These are phyloP conservation scores for Carettochelys insculpta DNA, from an alignment of 2,113 vertebrate genomes.

Conservation along the genomic window DNA sequence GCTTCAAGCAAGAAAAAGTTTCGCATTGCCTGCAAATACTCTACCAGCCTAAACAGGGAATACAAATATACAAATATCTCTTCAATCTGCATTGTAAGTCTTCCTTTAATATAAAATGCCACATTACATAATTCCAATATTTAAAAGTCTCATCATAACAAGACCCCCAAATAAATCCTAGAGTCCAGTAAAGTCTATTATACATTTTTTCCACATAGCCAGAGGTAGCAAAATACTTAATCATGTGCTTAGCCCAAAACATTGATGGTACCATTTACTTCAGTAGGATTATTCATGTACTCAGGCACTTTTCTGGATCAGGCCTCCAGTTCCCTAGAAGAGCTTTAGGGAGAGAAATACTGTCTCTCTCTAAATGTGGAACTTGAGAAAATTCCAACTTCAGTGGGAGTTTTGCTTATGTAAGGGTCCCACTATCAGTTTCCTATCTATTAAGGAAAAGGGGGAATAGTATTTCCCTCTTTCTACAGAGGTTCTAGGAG, in stretches of 20 bases:
- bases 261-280: background rate
- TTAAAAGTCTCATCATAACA: background rate
- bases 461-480: background rate
- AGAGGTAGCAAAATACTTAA: background rate
- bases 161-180: background rate
- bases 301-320: background rate
- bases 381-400: background rate
- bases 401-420: background rate
- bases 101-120: background rate
- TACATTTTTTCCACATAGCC: background rate
- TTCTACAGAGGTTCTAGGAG: fast-evolving
- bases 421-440: background rate
- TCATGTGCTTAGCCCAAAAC: background rate
- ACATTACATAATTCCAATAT: background rate
- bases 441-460: background rate
- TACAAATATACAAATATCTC: background rate
- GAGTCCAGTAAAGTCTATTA: background rate
- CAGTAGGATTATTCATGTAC: fast-evolving
- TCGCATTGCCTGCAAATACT: constrained; percentile 97
- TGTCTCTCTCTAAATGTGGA: background rate
- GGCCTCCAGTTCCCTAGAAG: background rate
- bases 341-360: background rate
- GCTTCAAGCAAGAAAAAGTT: constrained; percentile 98
- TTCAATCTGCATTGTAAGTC: background rate
- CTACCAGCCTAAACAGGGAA: constrained; percentile 83